A percentile compares a stretch with the other conserved stretches of the same genome.
Conservation (phyloP, 1,140 invertebrate genomes). For the Paracyclopina nana region DNA sequence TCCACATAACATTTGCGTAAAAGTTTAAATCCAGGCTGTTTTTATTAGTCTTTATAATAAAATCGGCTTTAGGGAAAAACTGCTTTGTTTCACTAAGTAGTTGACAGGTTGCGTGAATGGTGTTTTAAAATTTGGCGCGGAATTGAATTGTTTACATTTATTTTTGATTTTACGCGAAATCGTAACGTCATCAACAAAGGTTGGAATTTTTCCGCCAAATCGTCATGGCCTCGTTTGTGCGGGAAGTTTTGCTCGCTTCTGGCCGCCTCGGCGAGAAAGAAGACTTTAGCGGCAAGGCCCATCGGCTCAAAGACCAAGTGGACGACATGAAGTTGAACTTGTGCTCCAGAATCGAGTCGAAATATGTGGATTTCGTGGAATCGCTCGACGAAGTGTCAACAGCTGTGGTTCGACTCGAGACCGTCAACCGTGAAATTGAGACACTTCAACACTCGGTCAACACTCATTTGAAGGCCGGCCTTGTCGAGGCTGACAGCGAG, state of each 20-base stretch:
- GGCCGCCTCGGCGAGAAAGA: conserved; percentile 8
- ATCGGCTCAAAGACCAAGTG: not conserved
- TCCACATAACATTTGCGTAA: too few species aligned
- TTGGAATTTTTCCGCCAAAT: too few species aligned
- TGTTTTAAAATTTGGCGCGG: too few species aligned
- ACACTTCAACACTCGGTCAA: not conserved
- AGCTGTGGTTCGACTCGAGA: not conserved
- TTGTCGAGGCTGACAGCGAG: not conserved
- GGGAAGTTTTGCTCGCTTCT: conserved; percentile 2
- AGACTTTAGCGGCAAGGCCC: conserved; percentile 3
- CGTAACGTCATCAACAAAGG: too few species aligned
- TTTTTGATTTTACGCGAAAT: too few species aligned
- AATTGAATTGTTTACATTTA: too few species aligned
- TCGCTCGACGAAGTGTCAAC: not conserved
- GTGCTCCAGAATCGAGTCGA: not conserved
- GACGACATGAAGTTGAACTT: conserved; percentile 1
- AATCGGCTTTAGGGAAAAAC: too few species aligned
- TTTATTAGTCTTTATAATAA: too few species aligned
- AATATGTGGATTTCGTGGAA: conserved; percentile 2
- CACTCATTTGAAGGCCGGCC: not conserved
- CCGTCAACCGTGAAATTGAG: not conserved
- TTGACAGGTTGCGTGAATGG: too few species aligned
- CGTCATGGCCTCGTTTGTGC: conserved; percentile 10
- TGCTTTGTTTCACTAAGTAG: too few species aligned
- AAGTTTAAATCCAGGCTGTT: too few species aligned